Evolutionary conservation across 2,113 vertebrate genomes (phyloP).

Genomic region (Acinonyx jubatus): DNA sequence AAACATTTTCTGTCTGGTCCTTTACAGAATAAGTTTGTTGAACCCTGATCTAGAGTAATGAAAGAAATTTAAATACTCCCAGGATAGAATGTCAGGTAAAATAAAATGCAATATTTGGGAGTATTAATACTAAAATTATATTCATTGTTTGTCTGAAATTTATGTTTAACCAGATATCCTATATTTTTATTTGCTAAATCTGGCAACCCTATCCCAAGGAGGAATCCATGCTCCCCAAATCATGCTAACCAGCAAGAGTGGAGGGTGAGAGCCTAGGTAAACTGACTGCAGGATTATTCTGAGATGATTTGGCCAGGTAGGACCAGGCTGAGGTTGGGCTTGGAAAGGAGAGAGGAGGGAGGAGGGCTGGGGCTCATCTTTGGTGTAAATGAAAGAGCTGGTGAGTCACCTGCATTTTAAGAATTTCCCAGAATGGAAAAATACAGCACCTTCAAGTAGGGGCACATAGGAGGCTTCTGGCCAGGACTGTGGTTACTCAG

Average conservation of each 20-base stretch:
- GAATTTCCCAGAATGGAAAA: constrained; percentile 58
- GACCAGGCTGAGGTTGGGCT: not conserved
- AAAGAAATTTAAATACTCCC: not conserved
- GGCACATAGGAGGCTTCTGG: not conserved
- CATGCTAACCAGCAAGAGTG: not conserved
- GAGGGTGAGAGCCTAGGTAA: not conserved
- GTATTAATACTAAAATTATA: not conserved
- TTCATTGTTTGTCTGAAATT: not conserved
- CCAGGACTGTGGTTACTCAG: not conserved
- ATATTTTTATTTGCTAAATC: not conserved
- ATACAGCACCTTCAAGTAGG: not conserved
- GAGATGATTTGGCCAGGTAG: not conserved
- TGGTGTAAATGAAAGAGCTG: not conserved
- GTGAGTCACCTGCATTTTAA: not conserved
- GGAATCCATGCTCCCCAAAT: not conserved
- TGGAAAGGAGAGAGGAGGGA: not conserved
- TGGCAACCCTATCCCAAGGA: not conserved
- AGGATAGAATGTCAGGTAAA: not conserved
- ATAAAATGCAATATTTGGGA: not conserved
- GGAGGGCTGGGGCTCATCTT: not conserved
- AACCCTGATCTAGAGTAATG: not conserved
- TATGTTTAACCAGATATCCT: not conserved
- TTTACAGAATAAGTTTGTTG: not conserved
- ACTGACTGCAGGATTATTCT: not conserved
- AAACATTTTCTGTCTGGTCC: not conserved